Evolutionary conservation across 2,113 vertebrate genomes (phyloP).

Genomic region (Zosterops hypoxanthus): DNA sequence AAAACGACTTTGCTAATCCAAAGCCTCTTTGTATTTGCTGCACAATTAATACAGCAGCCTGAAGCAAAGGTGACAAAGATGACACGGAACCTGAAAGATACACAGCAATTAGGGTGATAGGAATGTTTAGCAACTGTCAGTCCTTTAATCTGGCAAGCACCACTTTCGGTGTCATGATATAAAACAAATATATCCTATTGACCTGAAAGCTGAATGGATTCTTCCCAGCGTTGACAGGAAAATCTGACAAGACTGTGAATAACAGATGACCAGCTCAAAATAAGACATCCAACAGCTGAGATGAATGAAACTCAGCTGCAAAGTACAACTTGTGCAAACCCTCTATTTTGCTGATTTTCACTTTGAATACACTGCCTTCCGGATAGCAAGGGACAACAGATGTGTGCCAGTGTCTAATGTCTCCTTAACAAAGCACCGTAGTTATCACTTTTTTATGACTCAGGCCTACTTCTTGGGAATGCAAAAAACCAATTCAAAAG

Average conservation of each 20-base stretch:
- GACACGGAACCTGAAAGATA: slow-evolving; percentile 81
- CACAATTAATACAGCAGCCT: slow-evolving; percentile 82
- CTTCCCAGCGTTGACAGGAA: not conserved
- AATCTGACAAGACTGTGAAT: not conserved
- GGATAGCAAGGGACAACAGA: not conserved
- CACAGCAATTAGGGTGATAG: not conserved
- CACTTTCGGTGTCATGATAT: not conserved
- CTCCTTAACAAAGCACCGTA: not conserved
- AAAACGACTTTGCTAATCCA: slow-evolving; percentile 84
- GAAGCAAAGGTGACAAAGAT: slow-evolving; percentile 85
- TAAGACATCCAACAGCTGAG: not conserved
- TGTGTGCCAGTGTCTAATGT: not conserved
- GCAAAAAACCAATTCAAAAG: not conserved
- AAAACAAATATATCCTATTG: not conserved
- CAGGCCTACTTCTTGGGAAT: not conserved
- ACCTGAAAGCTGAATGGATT: not conserved
- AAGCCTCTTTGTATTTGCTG: slow-evolving; percentile 88
- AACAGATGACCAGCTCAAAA: not conserved
- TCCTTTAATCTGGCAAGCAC: not conserved
- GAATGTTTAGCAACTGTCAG: not conserved
- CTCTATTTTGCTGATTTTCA: not conserved
- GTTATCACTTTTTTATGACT: not conserved
- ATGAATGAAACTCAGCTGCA: not conserved
- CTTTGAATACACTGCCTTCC: not conserved
- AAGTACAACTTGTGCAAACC: not conserved